phyloP scores from a whole-genome alignment of 2,113 vertebrate species.

The Lepisosteus oculatus region DNA sequence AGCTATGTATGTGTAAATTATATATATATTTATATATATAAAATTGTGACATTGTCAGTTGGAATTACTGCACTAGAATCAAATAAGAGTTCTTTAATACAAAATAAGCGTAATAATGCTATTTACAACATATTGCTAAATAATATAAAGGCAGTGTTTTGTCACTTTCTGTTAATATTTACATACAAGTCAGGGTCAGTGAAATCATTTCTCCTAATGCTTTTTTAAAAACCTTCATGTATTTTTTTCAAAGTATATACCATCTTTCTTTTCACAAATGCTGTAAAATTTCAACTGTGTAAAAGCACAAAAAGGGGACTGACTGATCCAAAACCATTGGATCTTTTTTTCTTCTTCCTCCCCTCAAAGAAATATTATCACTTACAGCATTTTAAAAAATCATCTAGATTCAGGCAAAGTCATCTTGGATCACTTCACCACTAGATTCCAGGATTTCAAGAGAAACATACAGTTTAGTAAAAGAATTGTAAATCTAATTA shows the following conservation, averaged over 20 bases:
- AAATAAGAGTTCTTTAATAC: conserved; percentile 88
- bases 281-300: background rate
- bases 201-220: conserved; percentile 6
- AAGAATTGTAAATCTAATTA: background rate
- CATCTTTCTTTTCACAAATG: background rate
- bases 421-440: conserved; percentile 1
- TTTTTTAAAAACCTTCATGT: background rate
- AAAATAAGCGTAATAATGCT: conserved; percentile 92
- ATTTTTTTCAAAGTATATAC: too few relatives aligned
- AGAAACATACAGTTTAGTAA: background rate
- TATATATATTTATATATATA: conserved; percentile 32
- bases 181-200: conserved; percentile 72
- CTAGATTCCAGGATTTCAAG: background rate
- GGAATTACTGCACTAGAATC: conserved; percentile 78
- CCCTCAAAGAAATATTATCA: too few relatives aligned
- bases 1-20: conserved; percentile 62
- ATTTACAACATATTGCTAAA: conserved; percentile 98
- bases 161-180: conserved; percentile 82
- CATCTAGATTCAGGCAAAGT: background rate
- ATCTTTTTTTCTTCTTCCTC: background rate
- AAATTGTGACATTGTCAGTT: conserved; percentile 76
- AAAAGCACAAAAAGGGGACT: background rate
- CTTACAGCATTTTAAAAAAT: too few relatives aligned
- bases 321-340: background rate
- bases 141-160: conserved; percentile 96